Evolutionary conservation across 2,888 invertebrate genomes (phyloP).

Genomic region (Anthrax anthrax): DNA sequence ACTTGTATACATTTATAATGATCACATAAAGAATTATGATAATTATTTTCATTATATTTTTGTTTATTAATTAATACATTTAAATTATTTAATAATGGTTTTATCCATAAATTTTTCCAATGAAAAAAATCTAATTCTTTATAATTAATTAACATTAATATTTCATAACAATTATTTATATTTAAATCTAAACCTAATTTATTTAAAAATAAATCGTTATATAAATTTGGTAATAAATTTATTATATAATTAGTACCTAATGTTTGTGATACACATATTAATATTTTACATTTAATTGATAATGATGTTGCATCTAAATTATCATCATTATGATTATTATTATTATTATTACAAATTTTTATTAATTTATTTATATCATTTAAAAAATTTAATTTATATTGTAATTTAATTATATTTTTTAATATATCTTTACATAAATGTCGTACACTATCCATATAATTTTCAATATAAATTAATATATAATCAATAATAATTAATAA

Average conservation of each 20-base stretch:
- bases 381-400: background rate
- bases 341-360: background rate
- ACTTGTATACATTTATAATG: slow-evolving; percentile 17
- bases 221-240: slow-evolving; percentile 17
- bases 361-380: background rate
- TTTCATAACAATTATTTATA: slow-evolving; percentile 39
- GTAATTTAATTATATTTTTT: slow-evolving; percentile 23
- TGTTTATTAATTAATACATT: background rate
- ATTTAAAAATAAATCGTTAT: slow-evolving; percentile 17
- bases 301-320: slow-evolving; percentile 8
- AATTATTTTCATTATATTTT: slow-evolving; percentile 7
- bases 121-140: slow-evolving; percentile 24
- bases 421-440: slow-evolving; percentile 42
- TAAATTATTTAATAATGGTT: slow-evolving; percentile 17
- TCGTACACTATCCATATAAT: slow-evolving; percentile 49
- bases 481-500: slow-evolving; percentile 29
- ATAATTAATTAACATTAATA: slow-evolving; percentile 37
- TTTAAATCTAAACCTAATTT: slow-evolving; percentile 32
- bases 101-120: slow-evolving; percentile 41
- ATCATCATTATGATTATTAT: background rate
- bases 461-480: slow-evolving; percentile 45
- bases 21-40: slow-evolving; percentile 13
- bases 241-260: slow-evolving; percentile 20
- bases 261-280: slow-evolving; percentile 8
- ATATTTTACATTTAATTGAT: slow-evolving; percentile 17